Conservation (phyloP, 37 sponge, comb jelly and placozoan species). For the Theonella swinhoei region DNA sequence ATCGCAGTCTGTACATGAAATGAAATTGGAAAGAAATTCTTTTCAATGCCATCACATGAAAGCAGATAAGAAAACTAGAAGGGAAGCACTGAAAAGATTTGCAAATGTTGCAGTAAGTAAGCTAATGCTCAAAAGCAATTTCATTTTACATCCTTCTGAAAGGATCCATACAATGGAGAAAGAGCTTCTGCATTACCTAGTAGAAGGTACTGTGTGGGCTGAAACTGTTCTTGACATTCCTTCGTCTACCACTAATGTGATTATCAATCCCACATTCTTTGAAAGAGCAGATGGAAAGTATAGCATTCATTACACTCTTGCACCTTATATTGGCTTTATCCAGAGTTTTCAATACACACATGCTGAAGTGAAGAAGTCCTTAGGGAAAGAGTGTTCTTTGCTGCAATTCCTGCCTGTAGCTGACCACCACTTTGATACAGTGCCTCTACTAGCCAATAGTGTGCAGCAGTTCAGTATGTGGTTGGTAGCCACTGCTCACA, state of each 20-base stretch:
- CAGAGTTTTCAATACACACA: conserved; percentile 3
- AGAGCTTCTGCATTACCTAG: background rate
- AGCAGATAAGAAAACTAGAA: too few species aligned
- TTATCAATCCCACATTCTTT: conserved; percentile 36
- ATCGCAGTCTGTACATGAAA: background rate
- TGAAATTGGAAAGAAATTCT: background rate
- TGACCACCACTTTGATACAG: conserved; percentile 1
- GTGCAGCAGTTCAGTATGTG: conserved; percentile 62
- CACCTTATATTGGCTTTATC: conserved; percentile 19
- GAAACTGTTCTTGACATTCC: conserved; percentile 13
- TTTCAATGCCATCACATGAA: too few species aligned
- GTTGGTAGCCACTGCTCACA: background rate
- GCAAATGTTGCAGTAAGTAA: too few species aligned
- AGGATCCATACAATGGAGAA: background rate
- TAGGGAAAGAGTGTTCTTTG: background rate
- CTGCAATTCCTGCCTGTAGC: background rate
- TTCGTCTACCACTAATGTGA: too few species aligned
- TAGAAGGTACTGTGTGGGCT: conserved; percentile 32
- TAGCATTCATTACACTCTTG: background rate
- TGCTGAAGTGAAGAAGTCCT: background rate
- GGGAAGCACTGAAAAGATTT: too few species aligned
- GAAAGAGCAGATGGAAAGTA: conserved; percentile 31
- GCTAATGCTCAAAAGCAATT: background rate
- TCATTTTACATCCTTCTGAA: background rate
- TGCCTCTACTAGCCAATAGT: conserved; percentile 55